Evolutionary conservation across 1,140 invertebrate species (phyloP).

Genomic region (Diorhabda elongata): DNA sequence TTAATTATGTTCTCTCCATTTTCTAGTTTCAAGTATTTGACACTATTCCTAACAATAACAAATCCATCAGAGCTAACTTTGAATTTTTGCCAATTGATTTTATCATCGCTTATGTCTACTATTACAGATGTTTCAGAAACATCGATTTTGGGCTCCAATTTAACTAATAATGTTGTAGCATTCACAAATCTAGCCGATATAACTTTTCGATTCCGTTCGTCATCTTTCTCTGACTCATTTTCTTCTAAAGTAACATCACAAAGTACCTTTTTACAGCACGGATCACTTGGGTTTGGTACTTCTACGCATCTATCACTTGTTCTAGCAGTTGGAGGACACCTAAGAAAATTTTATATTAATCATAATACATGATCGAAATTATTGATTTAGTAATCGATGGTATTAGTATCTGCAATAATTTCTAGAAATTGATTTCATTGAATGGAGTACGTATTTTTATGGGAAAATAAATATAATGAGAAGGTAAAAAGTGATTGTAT

Average conservation of each 20-base stretch:
- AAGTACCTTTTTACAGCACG: constrained; percentile 77
- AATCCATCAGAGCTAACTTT: constrained; percentile 43
- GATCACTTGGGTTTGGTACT: constrained; percentile 69
- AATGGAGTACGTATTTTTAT: too few relatives aligned
- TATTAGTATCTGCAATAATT: too few relatives aligned
- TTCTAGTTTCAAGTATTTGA: constrained; percentile 41
- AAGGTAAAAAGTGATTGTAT: too few relatives aligned
- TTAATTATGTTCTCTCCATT: constrained; percentile 37
- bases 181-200: constrained; percentile 45
- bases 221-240: constrained; percentile 55
- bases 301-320: constrained; percentile 66
- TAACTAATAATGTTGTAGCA: constrained; percentile 41
- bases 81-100: constrained; percentile 45
- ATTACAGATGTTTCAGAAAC: constrained; percentile 36
- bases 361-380: not conserved
- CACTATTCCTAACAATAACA: constrained; percentile 39
- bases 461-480: too few relatives aligned
- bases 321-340: constrained; percentile 53
- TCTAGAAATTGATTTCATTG: too few relatives aligned
- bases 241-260: constrained; percentile 76
- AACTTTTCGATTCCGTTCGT: constrained; percentile 35
- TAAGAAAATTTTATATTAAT: constrained; percentile 34
- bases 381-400: too few relatives aligned
- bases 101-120: constrained; percentile 47
- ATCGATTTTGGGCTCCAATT: constrained; percentile 41